Evolutionary conservation across 1,140 invertebrate species (phyloP).

Genomic region (Drosophila grimshawi): DNA sequence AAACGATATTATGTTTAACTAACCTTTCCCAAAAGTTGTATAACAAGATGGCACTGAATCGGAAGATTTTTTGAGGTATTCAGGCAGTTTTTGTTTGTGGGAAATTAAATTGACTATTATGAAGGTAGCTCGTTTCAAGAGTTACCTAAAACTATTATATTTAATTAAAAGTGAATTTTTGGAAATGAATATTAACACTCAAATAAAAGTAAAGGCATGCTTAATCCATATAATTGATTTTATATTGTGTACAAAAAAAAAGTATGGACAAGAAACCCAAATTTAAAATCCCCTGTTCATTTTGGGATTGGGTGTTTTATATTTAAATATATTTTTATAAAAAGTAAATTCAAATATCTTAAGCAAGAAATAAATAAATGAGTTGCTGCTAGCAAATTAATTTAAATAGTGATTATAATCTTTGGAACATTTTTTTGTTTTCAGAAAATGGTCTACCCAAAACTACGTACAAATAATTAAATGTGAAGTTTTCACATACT

Average conservation of each 20-base stretch:
- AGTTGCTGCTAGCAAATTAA: not conserved
- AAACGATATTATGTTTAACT: not conserved
- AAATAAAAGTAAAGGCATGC: not conserved
- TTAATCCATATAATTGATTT: not conserved
- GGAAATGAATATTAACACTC: not conserved
- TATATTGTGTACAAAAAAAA: not conserved
- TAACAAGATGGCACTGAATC: slow-evolving; percentile 30
- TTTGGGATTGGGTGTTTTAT: not conserved
- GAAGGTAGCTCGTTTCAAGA: not conserved
- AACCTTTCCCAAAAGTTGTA: not conserved
- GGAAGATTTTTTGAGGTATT: slow-evolving; percentile 25
- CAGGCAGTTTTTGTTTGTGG: not conserved
- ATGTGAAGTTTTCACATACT: slow-evolving; percentile 6
- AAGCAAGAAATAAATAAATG: slow-evolving; percentile 4
- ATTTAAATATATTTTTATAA: not conserved
- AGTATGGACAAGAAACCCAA: not conserved
- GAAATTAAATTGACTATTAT: not conserved
- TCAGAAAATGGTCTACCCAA: not conserved
- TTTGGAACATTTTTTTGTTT: slow-evolving; percentile 5
- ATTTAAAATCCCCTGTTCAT: not conserved
- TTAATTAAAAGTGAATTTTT: not conserved
- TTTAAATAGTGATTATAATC: slow-evolving; percentile 3
- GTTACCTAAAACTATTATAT: not conserved
- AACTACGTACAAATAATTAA: slow-evolving; percentile 5
- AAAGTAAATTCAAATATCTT: slow-evolving; percentile 1